phyloP scores from a whole-genome alignment of 2,888 invertebrate species.

The Xestobium rufovillosum region DNA sequence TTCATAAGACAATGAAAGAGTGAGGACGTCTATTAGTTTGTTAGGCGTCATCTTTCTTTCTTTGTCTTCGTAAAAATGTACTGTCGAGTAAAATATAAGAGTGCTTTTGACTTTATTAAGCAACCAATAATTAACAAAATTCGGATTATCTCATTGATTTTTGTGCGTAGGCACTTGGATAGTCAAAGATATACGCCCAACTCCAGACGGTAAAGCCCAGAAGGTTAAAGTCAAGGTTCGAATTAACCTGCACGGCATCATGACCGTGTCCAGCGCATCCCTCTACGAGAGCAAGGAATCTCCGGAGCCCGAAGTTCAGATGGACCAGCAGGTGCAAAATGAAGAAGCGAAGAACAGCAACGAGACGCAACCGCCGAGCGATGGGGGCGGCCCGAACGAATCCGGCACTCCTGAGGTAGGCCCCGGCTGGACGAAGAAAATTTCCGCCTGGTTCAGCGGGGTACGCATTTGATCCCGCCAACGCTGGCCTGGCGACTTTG shows the following conservation, averaged over 20 bases:
- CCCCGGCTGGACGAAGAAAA: conserved; percentile 45
- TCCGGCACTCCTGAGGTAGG: conserved; percentile 41
- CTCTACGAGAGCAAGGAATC: conserved; percentile 68
- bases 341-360: conserved; percentile 44
- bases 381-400: conserved; percentile 33
- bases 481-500: conserved; percentile 32
- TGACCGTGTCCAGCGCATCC: conserved; percentile 80
- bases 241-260: conserved; percentile 88
- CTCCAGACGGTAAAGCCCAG: conserved; percentile 81
- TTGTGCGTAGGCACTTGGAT: conserved; percentile 67
- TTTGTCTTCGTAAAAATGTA: too few relatives aligned
- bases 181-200: conserved; percentile 78
- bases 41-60: too few relatives aligned
- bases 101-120: too few relatives aligned
- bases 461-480: conserved; percentile 41
- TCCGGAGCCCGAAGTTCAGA: conserved; percentile 28
- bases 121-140: too few relatives aligned
- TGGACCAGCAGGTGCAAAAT: conserved; percentile 27
- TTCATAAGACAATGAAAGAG: too few relatives aligned
- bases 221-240: conserved; percentile 95
- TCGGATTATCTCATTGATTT: too few relatives aligned
- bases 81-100: too few relatives aligned
- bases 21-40: too few relatives aligned
- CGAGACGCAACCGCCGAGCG: conserved; percentile 40
- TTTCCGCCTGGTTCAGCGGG: conserved; percentile 46